Percentiles rank a stretch among this genome's conserved stretches.
phyloP scores from a whole-genome alignment of 2,888 invertebrate species.

The Plebejus melissa region DNA sequence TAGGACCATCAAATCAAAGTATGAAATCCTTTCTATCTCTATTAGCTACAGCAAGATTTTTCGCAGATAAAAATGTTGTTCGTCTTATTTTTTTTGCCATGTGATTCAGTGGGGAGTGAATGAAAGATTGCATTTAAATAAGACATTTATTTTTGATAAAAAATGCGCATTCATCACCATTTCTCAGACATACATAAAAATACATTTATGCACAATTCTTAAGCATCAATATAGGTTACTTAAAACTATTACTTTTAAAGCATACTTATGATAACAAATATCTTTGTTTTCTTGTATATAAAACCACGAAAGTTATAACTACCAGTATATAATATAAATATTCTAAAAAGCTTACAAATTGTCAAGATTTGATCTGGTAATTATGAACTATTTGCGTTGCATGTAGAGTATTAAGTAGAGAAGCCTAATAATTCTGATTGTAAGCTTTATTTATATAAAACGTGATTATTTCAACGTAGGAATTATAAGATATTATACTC shows the following conservation, averaged over 20 bases:
- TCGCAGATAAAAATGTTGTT: no score
- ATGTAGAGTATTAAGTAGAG: background rate
- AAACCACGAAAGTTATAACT: constrained; percentile 25
- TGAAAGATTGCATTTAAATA: constrained; percentile 46
- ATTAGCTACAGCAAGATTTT: no score
- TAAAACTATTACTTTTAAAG: constrained; percentile 24
- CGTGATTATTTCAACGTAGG: background rate
- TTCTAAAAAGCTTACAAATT: background rate
- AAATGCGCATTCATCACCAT: constrained; percentile 59
- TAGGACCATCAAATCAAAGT: no score
- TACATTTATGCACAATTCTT: constrained; percentile 49
- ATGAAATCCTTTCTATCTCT: no score
- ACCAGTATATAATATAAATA: background rate
- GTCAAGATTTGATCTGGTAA: background rate
- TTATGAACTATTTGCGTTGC: background rate
- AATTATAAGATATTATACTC: background rate
- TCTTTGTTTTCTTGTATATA: constrained; percentile 20
- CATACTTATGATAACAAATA: constrained; percentile 19
- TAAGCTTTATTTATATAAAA: background rate
- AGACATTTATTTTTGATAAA: constrained; percentile 68
- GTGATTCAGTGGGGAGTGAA: constrained; percentile 31
- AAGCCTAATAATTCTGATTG: background rate
- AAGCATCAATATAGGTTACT: constrained; percentile 38
- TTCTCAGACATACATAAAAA: constrained; percentile 52
- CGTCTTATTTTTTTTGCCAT: no score